These are phyloP conservation scores for Engraulis encrasicolus DNA, from an alignment of 2,113 vertebrate species.

Conservation along the genomic window DNA sequence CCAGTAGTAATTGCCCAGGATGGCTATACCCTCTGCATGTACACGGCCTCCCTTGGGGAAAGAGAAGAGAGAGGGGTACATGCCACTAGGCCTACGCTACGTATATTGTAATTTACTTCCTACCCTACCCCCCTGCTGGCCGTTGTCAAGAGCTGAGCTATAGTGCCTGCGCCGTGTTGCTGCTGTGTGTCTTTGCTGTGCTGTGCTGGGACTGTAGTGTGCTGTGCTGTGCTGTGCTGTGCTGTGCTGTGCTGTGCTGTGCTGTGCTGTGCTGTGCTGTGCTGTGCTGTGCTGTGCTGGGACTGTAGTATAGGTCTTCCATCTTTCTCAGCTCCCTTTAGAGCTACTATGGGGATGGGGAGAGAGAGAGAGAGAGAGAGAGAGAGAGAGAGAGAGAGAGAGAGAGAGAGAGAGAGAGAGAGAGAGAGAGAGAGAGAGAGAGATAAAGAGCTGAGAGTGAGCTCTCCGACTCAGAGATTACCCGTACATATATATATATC, in stretches of 20 bases:
- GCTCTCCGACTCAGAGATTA: not conserved
- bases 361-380: too few relatives aligned
- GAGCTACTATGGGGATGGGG: too few relatives aligned
- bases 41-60: slow-evolving; percentile 39
- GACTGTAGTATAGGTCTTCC: not conserved
- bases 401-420: too few relatives aligned
- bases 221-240: not conserved
- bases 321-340: not conserved
- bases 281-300: not conserved
- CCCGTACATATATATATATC: not conserved
- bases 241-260: not conserved
- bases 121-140: not conserved
- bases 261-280: too few relatives aligned
- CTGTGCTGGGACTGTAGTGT: not conserved
- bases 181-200: not conserved
- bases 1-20: slow-evolving; percentile 64
- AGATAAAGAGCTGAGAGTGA: too few relatives aligned
- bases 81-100: not conserved
- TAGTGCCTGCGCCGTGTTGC: not conserved
- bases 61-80: not conserved
- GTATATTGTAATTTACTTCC: not conserved
- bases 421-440: too few relatives aligned
- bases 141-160: not conserved
- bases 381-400: too few relatives aligned
- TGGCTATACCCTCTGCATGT: slow-evolving; percentile 52